Base-by-base conservation (phyloP, 2,888 invertebrate species). In the Eupithecia abbreviata region DNA sequence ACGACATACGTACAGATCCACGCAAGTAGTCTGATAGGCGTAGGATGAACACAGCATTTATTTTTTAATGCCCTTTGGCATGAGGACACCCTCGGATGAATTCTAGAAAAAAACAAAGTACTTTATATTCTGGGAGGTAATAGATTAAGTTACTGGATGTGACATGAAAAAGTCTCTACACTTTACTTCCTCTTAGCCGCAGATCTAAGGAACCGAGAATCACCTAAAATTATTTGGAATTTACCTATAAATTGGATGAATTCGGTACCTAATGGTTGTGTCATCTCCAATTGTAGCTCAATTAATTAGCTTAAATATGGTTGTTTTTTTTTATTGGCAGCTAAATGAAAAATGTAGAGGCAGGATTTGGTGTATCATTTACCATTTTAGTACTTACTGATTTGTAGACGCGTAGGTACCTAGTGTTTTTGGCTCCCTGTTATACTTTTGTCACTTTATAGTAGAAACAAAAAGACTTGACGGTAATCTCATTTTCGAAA, bases 1-100 rank as follows among this genome's bases (percentile, higher is more conserved):
- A 83, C 85, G 91, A 51, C 93, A 94, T 79, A 89, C 93, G 43
- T 95, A 95, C 75, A 90, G 94, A 62, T 87, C 92, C 78, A 94
- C 94, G 30, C 95, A 95, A 55, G 88, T 90, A 76, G 88, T 91
- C 18, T 76, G 77, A 76, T 58, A 74, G 43, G 73, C 65, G 73
- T 77, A 71, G 55, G 77, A 77, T 55, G 76, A 71, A 76, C 72
- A 73, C 67, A 81, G 80, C 80, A 81, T 81, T 82, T 81, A 79
- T 80, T 81, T 77, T 80, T 75, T 55, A 55, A 69, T 76, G 71
- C 68, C 77, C 66, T 75, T 66, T 9, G 77, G 72, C 55, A 74
- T 73, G 72, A 72, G 62, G 62, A 62, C 12, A 18, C 1, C 62
- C 62, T 30, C 66, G 42, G 66, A 66, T 42, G 66, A 6, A 58